Evolutionary conservation across 2,113 vertebrate genomes (phyloP), one percentile per base, ranked within the genome.

Genomic region (Aix galericulata): DNA sequence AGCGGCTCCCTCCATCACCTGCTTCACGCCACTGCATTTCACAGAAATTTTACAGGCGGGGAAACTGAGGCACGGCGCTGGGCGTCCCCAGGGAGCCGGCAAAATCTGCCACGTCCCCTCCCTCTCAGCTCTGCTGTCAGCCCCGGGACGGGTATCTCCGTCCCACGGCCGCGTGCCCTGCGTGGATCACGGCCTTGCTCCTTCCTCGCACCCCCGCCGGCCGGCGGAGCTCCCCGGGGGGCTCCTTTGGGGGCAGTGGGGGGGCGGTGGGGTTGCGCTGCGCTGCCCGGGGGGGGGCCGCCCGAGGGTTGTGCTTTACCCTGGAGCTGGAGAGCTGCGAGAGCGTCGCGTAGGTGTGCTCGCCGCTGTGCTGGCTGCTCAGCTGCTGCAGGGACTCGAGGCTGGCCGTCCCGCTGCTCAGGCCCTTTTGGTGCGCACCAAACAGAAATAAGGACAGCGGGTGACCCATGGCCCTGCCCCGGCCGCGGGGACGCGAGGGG

Each of bases 281-380:
- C 2, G 11, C 79, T 80, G 44, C 52, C 21, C 21, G 50, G 91
- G 68, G 91, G 38, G 38, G 69, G 4, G 42, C 74, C 92, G 91
- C 72, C 4, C 6, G 50, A 26, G 77, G 67, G 72, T 88, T n/a
- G 31, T 71, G 89, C 91, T 97, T 98, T 97, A 98, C 98, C 98
- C 97, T 94, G 96, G 97, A 97, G 92, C 98, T 97, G 97, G 96
- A 96, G 96, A 98, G 97, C 96, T 98, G 97, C 90, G 90, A 98
- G 96, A 97, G 92, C 85, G 84, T 98, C 69, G 90, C 96, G 44
- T 97, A 98, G 95, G 96, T 92, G 50, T 98, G 96, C 46, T 95
- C 95, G 92, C 97, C 83, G 95, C 97, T 73, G 52, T 91, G 96
- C 88, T 75, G 85, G 94, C 97, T 78, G 38, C 94, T 97, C 94